Conservation (phyloP, 2,888 invertebrate genomes). For the Autographa pulchrina region DNA sequence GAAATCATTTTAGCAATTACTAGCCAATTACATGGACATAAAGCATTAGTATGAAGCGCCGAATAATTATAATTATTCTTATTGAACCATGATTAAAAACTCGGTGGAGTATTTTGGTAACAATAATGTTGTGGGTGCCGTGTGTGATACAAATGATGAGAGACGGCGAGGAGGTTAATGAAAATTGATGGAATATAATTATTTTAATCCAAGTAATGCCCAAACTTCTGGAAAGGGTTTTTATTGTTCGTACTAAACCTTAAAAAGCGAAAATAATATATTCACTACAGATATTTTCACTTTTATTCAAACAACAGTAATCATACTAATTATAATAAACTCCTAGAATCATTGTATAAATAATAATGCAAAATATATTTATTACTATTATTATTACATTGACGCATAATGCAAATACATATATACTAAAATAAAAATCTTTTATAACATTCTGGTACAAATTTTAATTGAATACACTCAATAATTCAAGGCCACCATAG, state of each 20-base stretch:
- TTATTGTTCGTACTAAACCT: too few species aligned
- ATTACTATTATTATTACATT: too few species aligned
- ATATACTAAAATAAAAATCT: too few species aligned
- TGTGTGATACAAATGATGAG: constrained; percentile 56
- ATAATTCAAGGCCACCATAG: background rate
- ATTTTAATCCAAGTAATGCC: too few species aligned
- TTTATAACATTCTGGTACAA: background rate
- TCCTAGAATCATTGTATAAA: too few species aligned
- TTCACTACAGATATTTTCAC: too few species aligned
- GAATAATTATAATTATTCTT: constrained; percentile 79
- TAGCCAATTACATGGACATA: constrained; percentile 63
- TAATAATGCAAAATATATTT: too few species aligned
- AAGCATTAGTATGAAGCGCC: constrained; percentile 67
- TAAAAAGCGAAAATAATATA: too few species aligned
- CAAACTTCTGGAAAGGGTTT: too few species aligned
- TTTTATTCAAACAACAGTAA: too few species aligned
- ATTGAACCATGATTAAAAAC: constrained; percentile 78
- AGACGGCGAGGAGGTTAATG: constrained; percentile 28
- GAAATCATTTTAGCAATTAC: constrained; percentile 56
- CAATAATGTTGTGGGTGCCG: constrained; percentile 81
- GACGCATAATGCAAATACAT: too few species aligned
- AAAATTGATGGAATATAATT: background rate
- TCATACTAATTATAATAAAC: too few species aligned
- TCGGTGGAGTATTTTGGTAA: constrained; percentile 81
- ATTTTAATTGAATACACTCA: background rate